phyloP scores from a whole-genome alignment of 2,797 vertebrate genomes.

The Danio albolineatus region DNA sequence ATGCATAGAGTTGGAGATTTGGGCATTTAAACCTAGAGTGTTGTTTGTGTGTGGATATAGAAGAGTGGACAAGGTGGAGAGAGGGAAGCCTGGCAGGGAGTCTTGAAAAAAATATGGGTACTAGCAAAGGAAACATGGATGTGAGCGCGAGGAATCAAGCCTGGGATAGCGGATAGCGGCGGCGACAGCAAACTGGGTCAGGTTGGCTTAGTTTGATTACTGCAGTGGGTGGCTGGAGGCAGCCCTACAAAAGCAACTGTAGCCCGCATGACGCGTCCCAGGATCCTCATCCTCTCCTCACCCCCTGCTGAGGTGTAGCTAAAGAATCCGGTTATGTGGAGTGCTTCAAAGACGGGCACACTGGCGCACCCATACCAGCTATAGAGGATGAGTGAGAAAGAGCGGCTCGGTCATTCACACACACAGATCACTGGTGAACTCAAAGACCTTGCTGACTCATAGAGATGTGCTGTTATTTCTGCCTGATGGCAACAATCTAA shows the following conservation, averaged over 20 bases:
- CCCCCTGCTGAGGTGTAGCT: slow-evolving; percentile 67
- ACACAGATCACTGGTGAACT: slow-evolving; percentile 45
- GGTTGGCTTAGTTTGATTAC: slow-evolving; percentile 69
- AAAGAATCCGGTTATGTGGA: slow-evolving; percentile 70
- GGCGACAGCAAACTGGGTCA: slow-evolving; percentile 73
- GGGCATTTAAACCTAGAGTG: slow-evolving; percentile 35
- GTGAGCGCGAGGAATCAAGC: slow-evolving; percentile 52
- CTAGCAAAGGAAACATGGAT: slow-evolving; percentile 42
- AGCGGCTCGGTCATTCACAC: slow-evolving; percentile 29
- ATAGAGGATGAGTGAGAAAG: slow-evolving; percentile 33
- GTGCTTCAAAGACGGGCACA: slow-evolving; percentile 65
- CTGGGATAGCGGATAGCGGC: slow-evolving; percentile 54
- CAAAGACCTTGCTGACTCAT: slow-evolving; percentile 23
- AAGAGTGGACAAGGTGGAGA: slow-evolving; percentile 52
- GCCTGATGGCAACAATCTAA: too few species aligned
- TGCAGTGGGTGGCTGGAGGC: slow-evolving; percentile 67
- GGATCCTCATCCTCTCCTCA: slow-evolving; percentile 50
- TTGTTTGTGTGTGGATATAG: slow-evolving; percentile 48
- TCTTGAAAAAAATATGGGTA: slow-evolving; percentile 46
- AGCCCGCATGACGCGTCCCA: slow-evolving; percentile 44
- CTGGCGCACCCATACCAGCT: slow-evolving; percentile 47
- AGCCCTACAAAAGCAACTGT: slow-evolving; percentile 58
- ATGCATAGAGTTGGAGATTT: slow-evolving; percentile 35
- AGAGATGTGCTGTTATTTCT: neutral
- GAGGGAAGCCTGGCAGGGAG: slow-evolving; percentile 62